Base-by-base conservation (phyloP, 2,797 vertebrate genomes). In the Cynopterus sphinx region DNA sequence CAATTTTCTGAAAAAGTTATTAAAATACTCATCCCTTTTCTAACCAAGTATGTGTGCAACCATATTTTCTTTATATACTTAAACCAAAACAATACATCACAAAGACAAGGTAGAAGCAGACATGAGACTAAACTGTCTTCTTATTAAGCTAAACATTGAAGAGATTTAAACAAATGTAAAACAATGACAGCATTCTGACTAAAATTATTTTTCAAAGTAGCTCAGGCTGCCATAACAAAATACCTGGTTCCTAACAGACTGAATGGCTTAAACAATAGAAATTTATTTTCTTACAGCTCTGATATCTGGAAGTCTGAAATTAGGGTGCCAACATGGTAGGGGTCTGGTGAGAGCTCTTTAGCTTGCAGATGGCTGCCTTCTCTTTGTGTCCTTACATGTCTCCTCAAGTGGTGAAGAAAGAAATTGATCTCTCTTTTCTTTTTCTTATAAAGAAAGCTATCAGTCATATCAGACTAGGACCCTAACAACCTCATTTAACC, bases 151-250 rank as follows among this genome's bases (percentile, higher is more conserved):
- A 94, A 73, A 78, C 26, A 90, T 55, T 67, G 74, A 77, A 75
- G 61, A 77, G 70, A 78, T 78, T 91, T 84, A 83, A 82, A 61
- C 59, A 88, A 82, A 87, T 65, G 17, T 87, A 77, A 87, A 91
- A 31, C 53, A 63, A 46, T 31, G 24, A 17, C 19, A 91, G 57
- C 63, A 36, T 94, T 46, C 68, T 87, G 74, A 83, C 41, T 65
- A 63, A 63, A 75, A 53, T 55, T 57, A 59, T 57, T 75, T 75
- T 90, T 87, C 26, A 83, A 59, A 41, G 22, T 63, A 67, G 31
- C 21, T 74, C 21, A 73, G 49, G 59, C 31, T 92, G 33, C 33
- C 28, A 59, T 61, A 91, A 77, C 53, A 71, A 89, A 92, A 63
- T 53, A 65, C 57, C 49, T 33, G 33, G 33, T 33, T 33, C 33